These are phyloP conservation scores for Periplaneta americana DNA, from an alignment of 1,140 invertebrate species.

Conservation along the genomic window DNA sequence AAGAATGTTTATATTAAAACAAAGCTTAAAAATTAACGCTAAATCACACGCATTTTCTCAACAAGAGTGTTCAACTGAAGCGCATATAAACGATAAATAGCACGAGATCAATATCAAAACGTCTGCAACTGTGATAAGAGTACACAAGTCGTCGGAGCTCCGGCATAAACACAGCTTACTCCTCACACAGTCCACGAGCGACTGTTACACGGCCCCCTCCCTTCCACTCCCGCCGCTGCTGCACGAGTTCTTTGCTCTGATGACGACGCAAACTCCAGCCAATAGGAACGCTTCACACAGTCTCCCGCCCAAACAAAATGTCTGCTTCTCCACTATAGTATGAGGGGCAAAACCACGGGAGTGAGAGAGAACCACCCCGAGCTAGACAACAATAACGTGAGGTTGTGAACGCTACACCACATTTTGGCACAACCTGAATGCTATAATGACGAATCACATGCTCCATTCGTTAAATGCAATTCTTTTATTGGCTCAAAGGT, in stretches of 20 bases:
- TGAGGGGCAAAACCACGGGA: not conserved
- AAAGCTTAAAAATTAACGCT: not conserved
- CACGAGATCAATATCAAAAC: no score
- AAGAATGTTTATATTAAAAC: not conserved
- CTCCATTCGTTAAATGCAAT: no score
- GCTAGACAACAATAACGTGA: not conserved
- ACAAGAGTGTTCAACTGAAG: no score
- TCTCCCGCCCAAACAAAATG: not conserved
- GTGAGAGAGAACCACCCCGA: not conserved
- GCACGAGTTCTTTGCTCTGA: not conserved
- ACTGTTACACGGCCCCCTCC: not conserved
- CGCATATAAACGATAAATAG: no score
- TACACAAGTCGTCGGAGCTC: not conserved
- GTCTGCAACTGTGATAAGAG: no score
- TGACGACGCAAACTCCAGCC: not conserved
- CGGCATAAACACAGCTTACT: not conserved
- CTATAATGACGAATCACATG: no score
- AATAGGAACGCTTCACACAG: not conserved
- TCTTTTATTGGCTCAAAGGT: no score
- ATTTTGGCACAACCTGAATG: not conserved
- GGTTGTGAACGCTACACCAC: not conserved
- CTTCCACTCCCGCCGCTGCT: not conserved
- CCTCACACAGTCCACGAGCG: not conserved
- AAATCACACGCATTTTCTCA: not conserved
- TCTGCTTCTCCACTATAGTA: not conserved